Base-by-base conservation (phyloP, 2,113 vertebrate genomes). In the Xiphophorus maculatus region DNA sequence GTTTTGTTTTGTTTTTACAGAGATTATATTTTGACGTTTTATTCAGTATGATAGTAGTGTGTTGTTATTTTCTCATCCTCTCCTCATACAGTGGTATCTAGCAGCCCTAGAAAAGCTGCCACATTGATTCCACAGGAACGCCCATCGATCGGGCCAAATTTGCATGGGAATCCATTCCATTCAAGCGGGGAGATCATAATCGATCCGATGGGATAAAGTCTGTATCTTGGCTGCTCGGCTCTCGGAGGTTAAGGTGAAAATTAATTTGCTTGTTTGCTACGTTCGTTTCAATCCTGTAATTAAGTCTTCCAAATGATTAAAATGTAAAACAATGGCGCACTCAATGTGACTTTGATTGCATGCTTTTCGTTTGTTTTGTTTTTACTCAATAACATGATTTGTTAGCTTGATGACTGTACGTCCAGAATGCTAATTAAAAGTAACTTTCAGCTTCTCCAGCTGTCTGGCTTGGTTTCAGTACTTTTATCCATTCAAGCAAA, bases 161-260 rank as follows among this genome's bases (percentile, higher is more conserved):
- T 93, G 92, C 92, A 93, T 94, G 89, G 87, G 92, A 93, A 93
- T 92, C 85, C 76, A 88, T 92, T 91, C 72, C 19, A 69, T 75
- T 71, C 28, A 71, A 84, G 85, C 84, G 29, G 62, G 76, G 85
- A 86, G 90, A 90, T 90, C 86, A 84, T 77, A 84, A 93, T 93
- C 86, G 90, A 93, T 92, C 88, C 80, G 85, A 25, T 29, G 77
- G 89, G 88, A 90, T 89, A 74, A 90, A 78, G 88, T 78, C 84
- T 37, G 79, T 40, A 77, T 79, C 81, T 74, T 73, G 76, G 66
- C 79, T 40, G 60, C 82, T 81, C 33, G 83, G 70, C 85, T 90
- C 66, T 54, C 80, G 83, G 68, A 90, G 92, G 91, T 91, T 89
- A 84, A 93, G 93, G 92, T 94, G 90, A 91, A 94, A 91, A 93